Base-by-base conservation (phyloP, 2,113 vertebrate species). In the Apodemus sylvaticus region DNA sequence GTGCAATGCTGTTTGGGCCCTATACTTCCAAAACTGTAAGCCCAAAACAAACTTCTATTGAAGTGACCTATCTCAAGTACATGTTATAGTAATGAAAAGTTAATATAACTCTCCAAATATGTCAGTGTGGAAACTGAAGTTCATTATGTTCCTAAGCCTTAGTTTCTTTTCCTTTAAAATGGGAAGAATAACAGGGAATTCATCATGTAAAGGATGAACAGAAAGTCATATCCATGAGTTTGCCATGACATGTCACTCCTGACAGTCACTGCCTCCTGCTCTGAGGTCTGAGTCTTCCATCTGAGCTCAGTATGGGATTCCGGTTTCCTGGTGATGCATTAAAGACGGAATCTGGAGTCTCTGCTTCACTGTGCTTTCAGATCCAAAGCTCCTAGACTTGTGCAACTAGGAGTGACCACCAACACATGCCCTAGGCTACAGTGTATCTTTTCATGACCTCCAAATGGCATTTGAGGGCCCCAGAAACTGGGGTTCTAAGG, bases 401-500 rank as follows among this genome's bases (percentile, higher is more conserved):
- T 73, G 73, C 55, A 34, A 22, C 1, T 13, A 74, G 7, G 0
- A 76, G 34, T 12, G 83, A 78, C 68, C 34, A 64, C 68, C 6
- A 4, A 79, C 20, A 36, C 0, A 1, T 8, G 36, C 12, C 39
- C 76, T 64, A n/a, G 29, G 36, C 60, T 68, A 1, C 26, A 45
- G 66, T 42, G 17, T 29, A 20, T 62, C 92, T 86, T 68, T 48
- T 60, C 8, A 53, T 39, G 24, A 55, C 34, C 26, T 78, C 85
- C 93, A 36, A 29, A 39, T 9, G 36, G 74, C 60, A 11, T 9
- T 7, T 11, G 7, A 53, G 34, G 73, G 22, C 24, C 77, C 29
- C 48, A 89, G 85, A 94, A 93, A 86, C 90, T 19, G 81, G 93
- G 93, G 96, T 94, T 93, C 96, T 93, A 95, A 97, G 94, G 88